Percentiles rank a stretch among this genome's conserved stretches.
These are phyloP conservation scores for Vespertilio murinus DNA, from an alignment of 2,797 vertebrate species.

Conservation along the genomic window DNA sequence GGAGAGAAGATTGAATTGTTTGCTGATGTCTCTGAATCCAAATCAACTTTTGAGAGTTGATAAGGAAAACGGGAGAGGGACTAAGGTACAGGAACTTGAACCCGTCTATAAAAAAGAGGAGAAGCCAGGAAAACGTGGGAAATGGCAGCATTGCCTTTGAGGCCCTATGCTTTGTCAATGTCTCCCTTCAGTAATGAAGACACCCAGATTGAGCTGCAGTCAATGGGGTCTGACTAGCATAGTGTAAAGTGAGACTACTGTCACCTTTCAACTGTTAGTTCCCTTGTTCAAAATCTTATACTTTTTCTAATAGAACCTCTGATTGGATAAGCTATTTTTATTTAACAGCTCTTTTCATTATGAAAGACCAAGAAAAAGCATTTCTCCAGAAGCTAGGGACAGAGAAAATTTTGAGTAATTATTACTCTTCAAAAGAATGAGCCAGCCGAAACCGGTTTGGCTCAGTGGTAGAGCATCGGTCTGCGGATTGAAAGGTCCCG, in stretches of 20 bases:
- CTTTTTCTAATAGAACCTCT: not conserved
- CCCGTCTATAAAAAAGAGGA: not conserved
- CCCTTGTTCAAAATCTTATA: not conserved
- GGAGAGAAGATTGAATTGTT: not conserved
- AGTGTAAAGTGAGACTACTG: not conserved
- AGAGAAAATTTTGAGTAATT: constrained; percentile 24
- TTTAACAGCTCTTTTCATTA: not conserved
- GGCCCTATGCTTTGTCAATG: not conserved
- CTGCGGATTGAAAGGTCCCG: too few relatives aligned
- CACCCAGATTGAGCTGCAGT: not conserved
- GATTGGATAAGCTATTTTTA: constrained; percentile 11
- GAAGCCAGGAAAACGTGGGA: not conserved
- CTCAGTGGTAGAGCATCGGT: too few relatives aligned
- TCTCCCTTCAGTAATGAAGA: not conserved
- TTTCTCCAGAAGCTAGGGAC: not conserved
- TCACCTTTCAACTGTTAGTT: not conserved
- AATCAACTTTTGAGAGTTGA: not conserved
- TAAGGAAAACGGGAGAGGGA: not conserved
- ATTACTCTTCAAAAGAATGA: constrained; percentile 52
- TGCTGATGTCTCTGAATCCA: not conserved
- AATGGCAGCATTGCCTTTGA: not conserved
- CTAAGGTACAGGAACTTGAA: not conserved
- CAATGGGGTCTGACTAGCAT: not conserved
- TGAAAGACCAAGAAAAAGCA: constrained; percentile 38
- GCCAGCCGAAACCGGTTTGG: too few relatives aligned